Base-by-base conservation (phyloP, 2,888 invertebrate genomes). In the Luffia ferchaultella region DNA sequence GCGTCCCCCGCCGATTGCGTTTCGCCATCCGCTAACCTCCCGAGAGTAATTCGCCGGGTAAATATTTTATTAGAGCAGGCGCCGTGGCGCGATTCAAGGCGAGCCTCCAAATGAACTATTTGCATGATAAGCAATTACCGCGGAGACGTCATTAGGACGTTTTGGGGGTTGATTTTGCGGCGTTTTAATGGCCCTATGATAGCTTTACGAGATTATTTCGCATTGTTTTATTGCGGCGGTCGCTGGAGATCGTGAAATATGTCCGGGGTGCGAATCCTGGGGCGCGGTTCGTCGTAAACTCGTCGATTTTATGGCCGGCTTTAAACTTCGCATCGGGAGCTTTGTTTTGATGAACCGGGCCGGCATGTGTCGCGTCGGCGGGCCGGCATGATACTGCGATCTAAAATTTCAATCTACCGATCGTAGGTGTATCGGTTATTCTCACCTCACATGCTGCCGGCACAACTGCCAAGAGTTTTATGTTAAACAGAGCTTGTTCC, bases 51-150 rank as follows among this genome's bases (percentile, higher is more conserved):
- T 63, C 58, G 55, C 57, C 54, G 57, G 58, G 67, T 73, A 68
- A 70, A 73, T 73, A 70, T 74, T 70, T 68, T 63, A 72, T 67
- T 64, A 70, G 55, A 55, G 51, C 47, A 49, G 45, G 50, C 46
- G 46, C 15, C 46, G 44, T 20, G 45, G 40, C 20, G 45, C 47
- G 50, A 18, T 3, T 17, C 46, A 45, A 15, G 18, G 42, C 51
- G 30, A 30, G 52, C 30, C 42, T 50, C 51, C 49, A 53, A 55
- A 55, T 55, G 53, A 55, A 55, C 53, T 55, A 55, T 56, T 56
- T 56, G 54, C 54, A 54, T 53, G 53, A 53, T 51, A 53, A 54
- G 53, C 50, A 50, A 50, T 50, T 46, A 50, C 50, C 50, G 43
- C 19, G 19, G 50, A 51, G 55, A 42, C 45, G 51, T 49, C 55